These are phyloP conservation scores for Physocephala rufipes DNA, from an alignment of 2,888 invertebrate species.

Conservation along the genomic window DNA sequence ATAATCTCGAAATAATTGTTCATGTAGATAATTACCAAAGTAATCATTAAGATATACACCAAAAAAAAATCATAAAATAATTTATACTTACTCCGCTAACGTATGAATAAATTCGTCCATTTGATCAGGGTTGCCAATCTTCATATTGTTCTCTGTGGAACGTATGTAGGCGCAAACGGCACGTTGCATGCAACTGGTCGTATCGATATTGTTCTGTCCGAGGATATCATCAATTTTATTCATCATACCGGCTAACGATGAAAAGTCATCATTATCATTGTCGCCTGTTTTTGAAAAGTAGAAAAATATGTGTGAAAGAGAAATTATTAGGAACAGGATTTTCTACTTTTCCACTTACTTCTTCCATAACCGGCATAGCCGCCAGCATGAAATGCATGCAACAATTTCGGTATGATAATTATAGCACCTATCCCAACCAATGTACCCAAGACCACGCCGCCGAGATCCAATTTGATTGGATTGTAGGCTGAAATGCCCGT, in stretches of 20 bases:
- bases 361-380: conserved; percentile 74
- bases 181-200: conserved; percentile 76
- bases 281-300: conserved; percentile 65
- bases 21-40: no score
- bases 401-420: conserved; percentile 80
- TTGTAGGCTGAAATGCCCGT: conserved; percentile 72
- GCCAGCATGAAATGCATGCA: conserved; percentile 75
- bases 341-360: conserved; percentile 64
- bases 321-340: not conserved
- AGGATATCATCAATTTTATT: conserved; percentile 74
- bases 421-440: conserved; percentile 84
- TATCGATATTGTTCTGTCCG: conserved; percentile 76
- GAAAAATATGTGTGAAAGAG: not conserved
- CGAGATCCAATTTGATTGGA: conserved; percentile 82
- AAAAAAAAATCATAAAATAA: not conserved
- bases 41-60: not conserved
- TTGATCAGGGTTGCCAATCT: conserved; percentile 72
- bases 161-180: conserved; percentile 78
- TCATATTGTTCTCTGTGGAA: conserved; percentile 73
- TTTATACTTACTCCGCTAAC: conserved; percentile 70
- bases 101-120: conserved; percentile 73
- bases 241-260: conserved; percentile 73
- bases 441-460: conserved; percentile 82
- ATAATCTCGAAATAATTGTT: no score
- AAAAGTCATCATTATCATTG: conserved; percentile 69